Conservation (phyloP, 1,140 invertebrate species). For the Gonioctena quinquepunctata region DNA sequence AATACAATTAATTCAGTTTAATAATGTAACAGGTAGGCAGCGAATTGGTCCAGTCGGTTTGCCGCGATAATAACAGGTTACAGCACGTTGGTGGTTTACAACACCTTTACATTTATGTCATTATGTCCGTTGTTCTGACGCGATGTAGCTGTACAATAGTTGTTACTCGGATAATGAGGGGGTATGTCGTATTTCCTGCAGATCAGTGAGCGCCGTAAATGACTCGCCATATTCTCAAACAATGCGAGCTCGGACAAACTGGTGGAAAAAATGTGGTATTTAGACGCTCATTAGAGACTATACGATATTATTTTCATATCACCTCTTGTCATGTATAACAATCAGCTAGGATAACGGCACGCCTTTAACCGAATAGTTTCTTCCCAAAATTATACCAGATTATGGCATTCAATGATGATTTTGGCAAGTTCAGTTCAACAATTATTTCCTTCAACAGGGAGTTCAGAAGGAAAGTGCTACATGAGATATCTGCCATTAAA, state of each 20-base stretch:
- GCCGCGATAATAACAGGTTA: constrained; percentile 9
- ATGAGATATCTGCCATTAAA: too few relatives aligned
- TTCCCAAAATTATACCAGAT: too few relatives aligned
- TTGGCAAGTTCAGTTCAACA: too few relatives aligned
- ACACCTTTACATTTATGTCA: constrained; percentile 10
- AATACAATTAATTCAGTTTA: neutral
- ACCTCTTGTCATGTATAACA: neutral
- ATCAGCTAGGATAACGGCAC: too few relatives aligned
- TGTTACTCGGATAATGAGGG: constrained; percentile 3
- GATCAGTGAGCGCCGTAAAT: constrained; percentile 5
- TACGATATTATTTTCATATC: constrained; percentile 7
- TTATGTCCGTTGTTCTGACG: neutral
- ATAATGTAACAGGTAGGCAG: constrained; percentile 6
- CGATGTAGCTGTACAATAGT: constrained; percentile 6
- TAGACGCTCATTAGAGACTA: neutral
- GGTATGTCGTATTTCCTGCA: constrained; percentile 4
- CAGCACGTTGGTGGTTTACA: neutral
- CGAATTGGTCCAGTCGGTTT: constrained; percentile 5
- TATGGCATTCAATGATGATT: too few relatives aligned
- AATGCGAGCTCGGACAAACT: constrained; percentile 1
- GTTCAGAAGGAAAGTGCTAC: too few relatives aligned
- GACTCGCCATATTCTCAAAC: constrained; percentile 2
- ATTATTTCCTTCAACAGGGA: too few relatives aligned
- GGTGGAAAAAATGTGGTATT: constrained; percentile 3
- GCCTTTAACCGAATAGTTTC: too few relatives aligned